Percentiles rank a stretch among this genome's conserved stretches.
These are phyloP conservation scores for Neuroterus valhalla DNA, from an alignment of 1,140 invertebrate species.

Conservation along the genomic window DNA sequence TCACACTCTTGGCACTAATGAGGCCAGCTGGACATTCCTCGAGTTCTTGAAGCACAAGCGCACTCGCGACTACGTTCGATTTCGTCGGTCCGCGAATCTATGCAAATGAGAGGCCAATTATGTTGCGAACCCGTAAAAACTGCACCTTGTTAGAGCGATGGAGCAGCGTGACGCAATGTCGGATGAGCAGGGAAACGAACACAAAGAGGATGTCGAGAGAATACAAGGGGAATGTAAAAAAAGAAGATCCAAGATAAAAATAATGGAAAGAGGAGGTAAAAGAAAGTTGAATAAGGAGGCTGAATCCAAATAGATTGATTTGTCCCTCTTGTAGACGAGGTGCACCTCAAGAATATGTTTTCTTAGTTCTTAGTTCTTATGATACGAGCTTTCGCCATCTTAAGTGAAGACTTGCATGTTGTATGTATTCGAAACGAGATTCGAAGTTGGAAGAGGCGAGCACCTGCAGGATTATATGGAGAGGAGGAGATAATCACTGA, in stretches of 20 bases:
- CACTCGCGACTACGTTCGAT: constrained; percentile 25
- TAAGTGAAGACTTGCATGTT: background rate
- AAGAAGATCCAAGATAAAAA: constrained; percentile 10
- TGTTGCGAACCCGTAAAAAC: constrained; percentile 51
- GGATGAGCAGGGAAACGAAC: constrained; percentile 8
- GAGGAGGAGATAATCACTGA: constrained; percentile 15
- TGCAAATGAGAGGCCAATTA: constrained; percentile 58
- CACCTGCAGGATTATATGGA: constrained; percentile 15
- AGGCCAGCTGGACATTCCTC: constrained; percentile 10
- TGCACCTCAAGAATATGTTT: background rate
- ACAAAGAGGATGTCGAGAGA: constrained; percentile 24
- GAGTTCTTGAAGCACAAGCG: constrained; percentile 5
- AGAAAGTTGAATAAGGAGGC: background rate
- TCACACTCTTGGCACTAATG: constrained; percentile 22
- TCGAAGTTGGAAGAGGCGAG: background rate
- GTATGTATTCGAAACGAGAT: constrained; percentile 1
- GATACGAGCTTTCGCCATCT: constrained; percentile 9
- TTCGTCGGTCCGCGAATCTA: constrained; percentile 45
- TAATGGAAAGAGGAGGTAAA: background rate
- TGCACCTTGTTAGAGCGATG: constrained; percentile 51
- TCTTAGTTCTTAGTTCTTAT: background rate
- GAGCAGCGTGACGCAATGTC: constrained; percentile 2
- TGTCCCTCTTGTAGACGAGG: background rate
- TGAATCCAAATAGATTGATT: constrained; percentile 3
- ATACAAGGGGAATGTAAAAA: constrained; percentile 21